Conservation (phyloP, 2,113 vertebrate species). For the Dasypus novemcinctus region DNA sequence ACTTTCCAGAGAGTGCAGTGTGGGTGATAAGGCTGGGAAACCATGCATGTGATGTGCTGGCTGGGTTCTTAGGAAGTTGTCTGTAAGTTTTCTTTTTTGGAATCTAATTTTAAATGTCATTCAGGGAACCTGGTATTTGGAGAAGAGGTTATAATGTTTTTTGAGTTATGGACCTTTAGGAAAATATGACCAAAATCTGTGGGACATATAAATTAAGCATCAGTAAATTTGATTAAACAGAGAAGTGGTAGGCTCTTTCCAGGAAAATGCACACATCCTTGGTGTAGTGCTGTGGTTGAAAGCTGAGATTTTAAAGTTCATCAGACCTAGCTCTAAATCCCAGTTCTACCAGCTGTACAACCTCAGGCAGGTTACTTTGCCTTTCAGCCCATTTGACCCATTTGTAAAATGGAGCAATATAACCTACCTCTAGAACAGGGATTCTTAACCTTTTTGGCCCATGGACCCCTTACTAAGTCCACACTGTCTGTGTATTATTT, state of each 20-base stretch:
- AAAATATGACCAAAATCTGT: not conserved
- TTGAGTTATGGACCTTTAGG: not conserved
- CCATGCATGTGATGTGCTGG: not conserved
- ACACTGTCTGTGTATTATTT: too few relatives aligned
- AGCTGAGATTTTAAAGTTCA: not conserved
- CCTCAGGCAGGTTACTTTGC: not conserved
- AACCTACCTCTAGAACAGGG: not conserved
- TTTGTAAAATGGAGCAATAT: not conserved
- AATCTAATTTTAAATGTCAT: not conserved
- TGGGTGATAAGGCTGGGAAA: not conserved
- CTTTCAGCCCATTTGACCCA: not conserved
- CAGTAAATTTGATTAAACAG: not conserved
- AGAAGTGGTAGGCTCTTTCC: not conserved
- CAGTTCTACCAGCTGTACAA: not conserved
- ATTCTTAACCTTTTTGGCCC: too few relatives aligned
- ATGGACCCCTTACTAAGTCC: too few relatives aligned
- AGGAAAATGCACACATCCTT: not conserved
- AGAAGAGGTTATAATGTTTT: not conserved
- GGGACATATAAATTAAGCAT: not conserved
- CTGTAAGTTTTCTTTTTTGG: not conserved
- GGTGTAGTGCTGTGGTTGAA: not conserved
- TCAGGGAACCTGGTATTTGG: not conserved
- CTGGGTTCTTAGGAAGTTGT: not conserved
- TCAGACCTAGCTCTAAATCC: not conserved
- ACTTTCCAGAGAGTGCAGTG: not conserved